Evolutionary conservation across 2,797 vertebrate genomes (phyloP).

Genomic region (Semaprochilodus insignis): DNA sequence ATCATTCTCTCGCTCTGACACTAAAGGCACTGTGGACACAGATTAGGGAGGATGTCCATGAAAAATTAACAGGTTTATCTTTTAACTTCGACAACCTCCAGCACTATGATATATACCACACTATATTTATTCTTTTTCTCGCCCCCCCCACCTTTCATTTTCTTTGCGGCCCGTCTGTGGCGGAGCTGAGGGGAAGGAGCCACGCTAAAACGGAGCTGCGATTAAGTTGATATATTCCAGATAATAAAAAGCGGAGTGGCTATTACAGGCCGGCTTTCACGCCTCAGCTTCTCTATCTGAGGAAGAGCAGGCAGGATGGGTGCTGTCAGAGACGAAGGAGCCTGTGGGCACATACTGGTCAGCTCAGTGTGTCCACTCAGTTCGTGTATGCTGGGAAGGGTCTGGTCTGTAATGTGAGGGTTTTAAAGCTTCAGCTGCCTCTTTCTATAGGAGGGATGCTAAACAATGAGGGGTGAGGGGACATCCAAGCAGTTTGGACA

Average conservation of each 20-base stretch:
- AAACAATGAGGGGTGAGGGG: neutral
- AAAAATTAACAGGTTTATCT: constrained; percentile 86
- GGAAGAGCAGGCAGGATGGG: constrained; percentile 78
- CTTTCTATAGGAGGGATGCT: constrained; percentile 25
- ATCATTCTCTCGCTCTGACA: constrained; percentile 65
- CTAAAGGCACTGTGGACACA: constrained; percentile 76
- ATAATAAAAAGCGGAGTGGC: constrained; percentile 77
- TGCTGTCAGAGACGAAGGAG: neutral
- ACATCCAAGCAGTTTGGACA: constrained; percentile 36
- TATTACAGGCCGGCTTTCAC: constrained; percentile 72
- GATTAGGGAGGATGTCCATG: constrained; percentile 80
- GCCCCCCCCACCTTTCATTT: constrained; percentile 68
- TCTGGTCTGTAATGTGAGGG: neutral
- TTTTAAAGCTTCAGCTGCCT: constrained; percentile 9
- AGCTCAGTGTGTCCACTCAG: neutral
- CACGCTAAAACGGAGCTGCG: constrained; percentile 73
- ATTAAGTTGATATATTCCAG: constrained; percentile 81
- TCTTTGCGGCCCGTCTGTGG: constrained; percentile 72
- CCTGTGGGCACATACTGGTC: constrained; percentile 7
- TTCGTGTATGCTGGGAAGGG: neutral
- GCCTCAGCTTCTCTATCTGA: constrained; percentile 79
- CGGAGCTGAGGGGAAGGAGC: constrained; percentile 73
- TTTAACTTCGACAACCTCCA: constrained; percentile 74
- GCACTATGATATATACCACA: constrained; percentile 68
- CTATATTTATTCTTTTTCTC: constrained; percentile 41